Evolutionary conservation across 2,888 invertebrate genomes (phyloP), one percentile per base, ranked within the genome.

Genomic region (Caenorhabditis drosophilae): DNA sequence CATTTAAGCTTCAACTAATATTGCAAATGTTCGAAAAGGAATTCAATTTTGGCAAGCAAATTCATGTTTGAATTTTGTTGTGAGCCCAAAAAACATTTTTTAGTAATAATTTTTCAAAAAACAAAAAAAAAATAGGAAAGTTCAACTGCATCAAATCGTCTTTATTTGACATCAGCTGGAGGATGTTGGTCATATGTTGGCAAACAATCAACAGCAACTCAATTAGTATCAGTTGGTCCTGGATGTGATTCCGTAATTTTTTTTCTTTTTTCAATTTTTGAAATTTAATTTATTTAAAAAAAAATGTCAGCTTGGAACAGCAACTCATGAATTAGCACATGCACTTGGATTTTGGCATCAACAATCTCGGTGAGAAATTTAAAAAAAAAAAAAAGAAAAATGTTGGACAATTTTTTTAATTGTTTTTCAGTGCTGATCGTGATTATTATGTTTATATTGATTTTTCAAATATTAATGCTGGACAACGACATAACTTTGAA

Each of bases 181-280:
- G 71, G 71, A 11, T 71, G 71, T 42, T 71, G 71, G 71, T 71
- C 71, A 6, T 71, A 68, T 45, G 62, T 71, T 3, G 71, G 71
- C 22, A 68, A 66, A 34, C 68, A 71, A 35, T 18, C 22, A 7
- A 55, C 42, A 31, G 44, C 59, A 1, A 59, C 54, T 35, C 71
- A 71, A 31, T 36, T 66, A 34, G 60, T 71, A 0, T 68, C 71
- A 2, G 67, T 71, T 20, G 71, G 71, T n/a, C 46, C 49, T 6
- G 68, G 54, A 34, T 71, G 71, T 49, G 68, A 68, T 48, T 25
- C 34, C 20, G 71, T 71, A 38, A 36, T 15, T 20, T 42, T 18
- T 0, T 16, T n/a, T 16, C 7, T 6, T 31, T 31, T 31, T 31
- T 12, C 31, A n/a, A n/a, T n/a, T n/a, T n/a, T 40, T 7, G 2